Evolutionary conservation across 2,888 invertebrate genomes (phyloP), one percentile per base, ranked within the genome.

Genomic region (Acanthosepion lycidas): DNA sequence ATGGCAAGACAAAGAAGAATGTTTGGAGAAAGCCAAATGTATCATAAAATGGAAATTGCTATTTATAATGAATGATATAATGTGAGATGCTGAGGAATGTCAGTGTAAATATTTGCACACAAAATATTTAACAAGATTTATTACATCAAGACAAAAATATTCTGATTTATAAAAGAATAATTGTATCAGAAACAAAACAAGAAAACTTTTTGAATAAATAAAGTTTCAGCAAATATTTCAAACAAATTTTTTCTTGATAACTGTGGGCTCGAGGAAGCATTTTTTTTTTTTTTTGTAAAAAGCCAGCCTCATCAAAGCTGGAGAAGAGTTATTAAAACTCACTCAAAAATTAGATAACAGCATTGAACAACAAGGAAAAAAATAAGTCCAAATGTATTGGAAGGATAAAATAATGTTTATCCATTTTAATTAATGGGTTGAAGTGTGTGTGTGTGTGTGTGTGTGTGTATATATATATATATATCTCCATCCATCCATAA

Each of bases 181-280:
- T 78, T 78, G n/a, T n/a, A 78, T n/a, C 78, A 78, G 78, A 78
- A 78, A 78, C 78, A 78, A 78, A 78, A 78, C 78, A 78, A 78
- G n/a, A 78, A 33, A n/a, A 78, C n/a, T 78, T 78, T n/a, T 78
- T n/a, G 23, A 78, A 78, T 78, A 78, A 78, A 78, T 78, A n/a
- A 78, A n/a, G n/a, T 78, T 33, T 78, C n/a, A 33, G 78, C 15
- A 78, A 78, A 78, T 78, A 78, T 78, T 78, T 78, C n/a, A 78
- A 78, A 59, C 59, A 59, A 78, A 78, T 28, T 78, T 28, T 78
- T 78, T 78, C 78, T 78, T 78, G 78, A 78, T 78, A 78, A 78
- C 28, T 78, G 78, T 59, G 64, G 78, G n/a, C 78, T 78, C 8
- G n/a, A 78, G 64, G 78, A n/a, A 78, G 78, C n/a, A n/a, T 78